These are phyloP conservation scores for Moxostoma hubbsi DNA, from an alignment of 2,797 vertebrate species.

Conservation along the genomic window DNA sequence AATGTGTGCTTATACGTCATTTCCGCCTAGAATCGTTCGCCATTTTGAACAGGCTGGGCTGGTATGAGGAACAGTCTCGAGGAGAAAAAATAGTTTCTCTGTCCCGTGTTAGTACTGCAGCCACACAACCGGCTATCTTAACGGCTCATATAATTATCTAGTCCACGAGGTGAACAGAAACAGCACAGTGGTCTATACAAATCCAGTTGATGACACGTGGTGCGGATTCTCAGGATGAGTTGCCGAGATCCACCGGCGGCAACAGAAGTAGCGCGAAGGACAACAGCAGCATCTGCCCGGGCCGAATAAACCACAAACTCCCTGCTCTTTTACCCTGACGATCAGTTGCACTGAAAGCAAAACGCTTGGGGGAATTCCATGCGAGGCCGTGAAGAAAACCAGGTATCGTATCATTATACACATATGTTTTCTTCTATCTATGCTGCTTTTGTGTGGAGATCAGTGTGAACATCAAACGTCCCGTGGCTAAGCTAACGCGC, in stretches of 20 bases:
- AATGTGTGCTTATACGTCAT: slow-evolving; percentile 78
- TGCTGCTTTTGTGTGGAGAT: slow-evolving; percentile 43
- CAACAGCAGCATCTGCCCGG: slow-evolving; percentile 55
- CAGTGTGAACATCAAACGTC: slow-evolving; percentile 23
- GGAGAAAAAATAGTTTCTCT: slow-evolving; percentile 10
- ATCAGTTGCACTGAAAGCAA: background rate
- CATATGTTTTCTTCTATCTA: background rate
- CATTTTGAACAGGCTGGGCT: slow-evolving; percentile 86
- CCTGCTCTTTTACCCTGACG: background rate
- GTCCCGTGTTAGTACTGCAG: background rate
- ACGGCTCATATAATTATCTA: background rate
- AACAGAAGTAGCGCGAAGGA: slow-evolving; percentile 48
- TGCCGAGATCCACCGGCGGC: slow-evolving; percentile 55
- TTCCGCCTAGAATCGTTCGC: slow-evolving; percentile 91
- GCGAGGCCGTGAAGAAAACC: slow-evolving; percentile 16
- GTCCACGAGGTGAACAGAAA: background rate
- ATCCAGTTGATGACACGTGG: slow-evolving; percentile 36
- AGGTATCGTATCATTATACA: slow-evolving; percentile 18
- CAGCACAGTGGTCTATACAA: background rate
- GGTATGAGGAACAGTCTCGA: slow-evolving; percentile 52
- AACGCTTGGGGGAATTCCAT: slow-evolving; percentile 21
- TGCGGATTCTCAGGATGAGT: slow-evolving; percentile 46
- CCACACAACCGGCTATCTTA: background rate
- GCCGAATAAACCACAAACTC: slow-evolving; percentile 45
- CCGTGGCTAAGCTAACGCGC: slow-evolving; percentile 20